These are phyloP conservation scores for Megalops atlanticus DNA, from an alignment of 2,113 vertebrate species.

Conservation along the genomic window DNA sequence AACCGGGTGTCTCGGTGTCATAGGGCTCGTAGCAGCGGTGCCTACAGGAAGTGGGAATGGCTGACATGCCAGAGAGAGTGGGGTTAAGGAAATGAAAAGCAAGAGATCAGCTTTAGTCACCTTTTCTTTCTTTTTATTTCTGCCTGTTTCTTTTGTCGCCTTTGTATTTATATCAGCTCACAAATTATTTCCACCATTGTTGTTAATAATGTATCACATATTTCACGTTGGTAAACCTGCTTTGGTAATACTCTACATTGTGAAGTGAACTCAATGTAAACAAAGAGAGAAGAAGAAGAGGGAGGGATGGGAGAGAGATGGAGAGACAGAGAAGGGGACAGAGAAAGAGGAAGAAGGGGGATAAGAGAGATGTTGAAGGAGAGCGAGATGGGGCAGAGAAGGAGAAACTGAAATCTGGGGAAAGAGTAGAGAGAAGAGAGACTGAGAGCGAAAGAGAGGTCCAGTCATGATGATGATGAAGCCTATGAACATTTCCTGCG, in stretches of 20 bases:
- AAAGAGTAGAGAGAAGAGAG: neutral
- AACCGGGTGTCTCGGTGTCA: slow-evolving; percentile 38
- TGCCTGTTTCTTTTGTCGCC: no score
- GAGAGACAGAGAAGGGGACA: neutral
- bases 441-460: slow-evolving; percentile 4
- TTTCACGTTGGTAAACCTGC: no score
- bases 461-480: no score
- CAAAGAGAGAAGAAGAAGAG: no score
- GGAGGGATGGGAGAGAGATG: neutral
- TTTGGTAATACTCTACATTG: no score
- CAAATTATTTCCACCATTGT: no score
- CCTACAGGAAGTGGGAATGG: slow-evolving; percentile 51
- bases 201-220: no score
- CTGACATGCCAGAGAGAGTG: slow-evolving; percentile 32
- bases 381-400: neutral
- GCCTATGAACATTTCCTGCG: no score
- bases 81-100: neutral
- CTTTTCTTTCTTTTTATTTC: no score
- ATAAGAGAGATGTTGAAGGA: neutral
- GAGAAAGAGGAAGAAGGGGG: neutral
- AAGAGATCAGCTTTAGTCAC: no score
- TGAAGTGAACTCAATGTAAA: no score
- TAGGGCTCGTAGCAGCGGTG: slow-evolving; percentile 56
- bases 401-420: neutral
- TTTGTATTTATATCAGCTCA: no score